Evolutionary conservation across 2,888 invertebrate species (phyloP).

Genomic region (Zhengitettix transpicula): DNA sequence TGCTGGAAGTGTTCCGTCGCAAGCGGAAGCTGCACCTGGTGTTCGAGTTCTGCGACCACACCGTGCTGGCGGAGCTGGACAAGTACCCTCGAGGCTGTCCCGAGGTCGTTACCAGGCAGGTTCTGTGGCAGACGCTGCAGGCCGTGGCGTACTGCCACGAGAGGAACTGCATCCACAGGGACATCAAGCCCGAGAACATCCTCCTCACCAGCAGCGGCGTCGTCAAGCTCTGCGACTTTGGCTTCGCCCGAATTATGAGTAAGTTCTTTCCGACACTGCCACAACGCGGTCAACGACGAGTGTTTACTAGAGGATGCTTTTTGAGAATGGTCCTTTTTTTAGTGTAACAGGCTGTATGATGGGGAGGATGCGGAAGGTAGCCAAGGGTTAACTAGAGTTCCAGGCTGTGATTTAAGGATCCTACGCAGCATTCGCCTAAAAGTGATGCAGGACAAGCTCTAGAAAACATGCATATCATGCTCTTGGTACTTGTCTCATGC

Average conservation of each 20-base stretch:
- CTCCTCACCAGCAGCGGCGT: slow-evolving; percentile 81
- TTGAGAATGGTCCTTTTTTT: too few relatives aligned
- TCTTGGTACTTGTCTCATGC: too few relatives aligned
- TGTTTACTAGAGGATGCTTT: too few relatives aligned
- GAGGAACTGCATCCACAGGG: slow-evolving; percentile 89
- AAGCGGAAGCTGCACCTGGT: slow-evolving; percentile 92
- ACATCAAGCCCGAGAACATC: slow-evolving; percentile 98
- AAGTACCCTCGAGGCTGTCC: slow-evolving; percentile 86
- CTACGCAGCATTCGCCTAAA: too few relatives aligned
- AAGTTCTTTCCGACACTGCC: too few relatives aligned
- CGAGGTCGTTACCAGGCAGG: slow-evolving; percentile 75
- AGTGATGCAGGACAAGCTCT: too few relatives aligned
- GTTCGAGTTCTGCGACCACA: slow-evolving; percentile 96
- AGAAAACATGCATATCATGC: too few relatives aligned
- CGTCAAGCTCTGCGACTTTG: slow-evolving; percentile 96
- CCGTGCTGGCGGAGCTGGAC: slow-evolving; percentile 90
- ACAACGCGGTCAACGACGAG: too few relatives aligned
- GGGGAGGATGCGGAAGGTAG: too few relatives aligned
- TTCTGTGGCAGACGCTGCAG: slow-evolving; percentile 87
- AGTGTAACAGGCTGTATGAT: too few relatives aligned
- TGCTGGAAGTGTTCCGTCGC: slow-evolving; percentile 92
- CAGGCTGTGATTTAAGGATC: too few relatives aligned
- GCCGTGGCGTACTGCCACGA: slow-evolving; percentile 94
- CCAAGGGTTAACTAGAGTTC: too few relatives aligned
- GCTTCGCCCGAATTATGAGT: slow-evolving; percentile 93